These are phyloP conservation scores for Tautogolabrus adspersus DNA, from an alignment of 2,113 vertebrate species.

Conservation along the genomic window DNA sequence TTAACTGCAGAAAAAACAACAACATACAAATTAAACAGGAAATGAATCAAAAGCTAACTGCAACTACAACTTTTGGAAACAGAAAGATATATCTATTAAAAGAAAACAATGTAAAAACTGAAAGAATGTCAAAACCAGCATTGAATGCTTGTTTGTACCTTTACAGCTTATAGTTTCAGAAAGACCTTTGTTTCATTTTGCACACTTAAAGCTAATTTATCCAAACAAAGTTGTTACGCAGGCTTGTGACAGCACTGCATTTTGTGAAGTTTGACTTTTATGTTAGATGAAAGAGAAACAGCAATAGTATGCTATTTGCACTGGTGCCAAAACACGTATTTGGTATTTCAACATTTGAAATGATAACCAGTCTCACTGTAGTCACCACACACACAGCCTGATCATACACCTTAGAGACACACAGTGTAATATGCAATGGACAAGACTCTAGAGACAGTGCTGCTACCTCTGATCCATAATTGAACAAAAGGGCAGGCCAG, in stretches of 20 bases:
- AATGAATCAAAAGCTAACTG: background rate
- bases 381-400: background rate
- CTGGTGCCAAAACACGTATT: background rate
- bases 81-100: background rate
- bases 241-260: no score
- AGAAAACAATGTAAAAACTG: background rate
- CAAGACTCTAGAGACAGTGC: constrained; percentile 46
- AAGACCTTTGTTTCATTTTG: background rate
- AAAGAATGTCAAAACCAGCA: background rate
- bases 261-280: no score
- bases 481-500: constrained; percentile 72
- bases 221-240: background rate
- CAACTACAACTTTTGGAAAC: background rate
- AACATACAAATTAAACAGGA: background rate
- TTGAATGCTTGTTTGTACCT: background rate
- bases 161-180: no score
- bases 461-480: constrained; percentile 70
- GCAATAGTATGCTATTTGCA: no score
- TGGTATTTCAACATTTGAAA: background rate
- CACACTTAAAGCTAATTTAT: background rate
- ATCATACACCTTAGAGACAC: constrained; percentile 19
- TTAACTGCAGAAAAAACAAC: constrained; percentile 5
- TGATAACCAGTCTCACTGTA: background rate
- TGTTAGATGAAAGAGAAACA: no score
- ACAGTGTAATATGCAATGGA: constrained; percentile 45